Evolutionary conservation across 2,113 vertebrate species (phyloP).

Genomic region (Siphamia tubifer): DNA sequence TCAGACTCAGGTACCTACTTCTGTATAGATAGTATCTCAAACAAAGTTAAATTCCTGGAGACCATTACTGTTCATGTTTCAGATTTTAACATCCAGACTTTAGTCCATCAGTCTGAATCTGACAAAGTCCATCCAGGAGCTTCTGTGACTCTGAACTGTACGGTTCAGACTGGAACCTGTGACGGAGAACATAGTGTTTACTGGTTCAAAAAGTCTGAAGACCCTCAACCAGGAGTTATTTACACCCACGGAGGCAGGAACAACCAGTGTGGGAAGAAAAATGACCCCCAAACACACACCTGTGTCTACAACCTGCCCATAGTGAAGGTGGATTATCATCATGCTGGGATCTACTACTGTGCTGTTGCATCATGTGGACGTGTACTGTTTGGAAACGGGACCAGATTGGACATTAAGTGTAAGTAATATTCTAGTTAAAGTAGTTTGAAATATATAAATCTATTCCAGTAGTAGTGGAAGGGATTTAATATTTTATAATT

Average conservation of each 20-base stretch:
- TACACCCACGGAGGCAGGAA: slow-evolving; percentile 26
- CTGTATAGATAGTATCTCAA: background rate
- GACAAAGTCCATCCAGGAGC: slow-evolving; percentile 53
- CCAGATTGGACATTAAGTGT: background rate
- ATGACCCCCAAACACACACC: slow-evolving; percentile 8
- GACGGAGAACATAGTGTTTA: slow-evolving; percentile 53
- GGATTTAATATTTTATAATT: too few species aligned
- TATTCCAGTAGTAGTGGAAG: too few species aligned
- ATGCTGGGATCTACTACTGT: slow-evolving; percentile 2
- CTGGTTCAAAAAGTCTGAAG: slow-evolving; percentile 53
- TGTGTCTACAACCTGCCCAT: slow-evolving; percentile 42
- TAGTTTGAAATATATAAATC: background rate
- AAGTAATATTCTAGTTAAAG: background rate
- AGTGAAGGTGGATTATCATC: background rate
- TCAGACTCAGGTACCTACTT: slow-evolving; percentile 61
- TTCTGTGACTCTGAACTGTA: slow-evolving; percentile 60
- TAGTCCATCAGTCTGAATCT: slow-evolving; percentile 36
- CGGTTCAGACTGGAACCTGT: slow-evolving; percentile 46
- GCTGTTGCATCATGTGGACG: slow-evolving; percentile 26
- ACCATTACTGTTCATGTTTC: background rate
- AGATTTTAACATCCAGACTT: background rate
- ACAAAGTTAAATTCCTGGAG: background rate
- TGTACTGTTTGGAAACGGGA: slow-evolving; percentile 11
- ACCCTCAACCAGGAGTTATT: slow-evolving; percentile 38
- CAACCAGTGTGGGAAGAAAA: slow-evolving; percentile 33